A percentile compares a stretch with the other conserved stretches of the same genome.
Evolutionary conservation across 1,140 invertebrate species (phyloP).

Genomic region (Venturia canescens): DNA sequence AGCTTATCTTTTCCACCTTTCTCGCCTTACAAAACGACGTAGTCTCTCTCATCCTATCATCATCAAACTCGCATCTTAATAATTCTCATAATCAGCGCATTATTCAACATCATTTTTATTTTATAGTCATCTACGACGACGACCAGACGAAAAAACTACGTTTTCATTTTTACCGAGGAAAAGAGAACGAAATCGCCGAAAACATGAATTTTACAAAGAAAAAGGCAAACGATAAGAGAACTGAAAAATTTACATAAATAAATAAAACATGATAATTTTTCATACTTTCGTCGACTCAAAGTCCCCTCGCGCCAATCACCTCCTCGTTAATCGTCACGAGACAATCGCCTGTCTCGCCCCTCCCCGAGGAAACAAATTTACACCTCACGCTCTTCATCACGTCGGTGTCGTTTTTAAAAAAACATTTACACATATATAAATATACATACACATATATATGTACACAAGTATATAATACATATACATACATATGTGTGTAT

Average conservation of each 20-base stretch:
- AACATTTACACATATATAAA: slow-evolving; percentile 57
- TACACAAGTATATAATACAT: slow-evolving; percentile 63
- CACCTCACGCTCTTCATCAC: too few species aligned
- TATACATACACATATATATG: too few species aligned
- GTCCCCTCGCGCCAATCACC: too few species aligned
- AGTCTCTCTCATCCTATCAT: slow-evolving; percentile 54
- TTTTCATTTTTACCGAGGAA: slow-evolving; percentile 40
- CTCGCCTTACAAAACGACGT: slow-evolving; percentile 52
- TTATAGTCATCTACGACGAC: slow-evolving; percentile 49
- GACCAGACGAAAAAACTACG: slow-evolving; percentile 54
- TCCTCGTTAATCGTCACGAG: too few species aligned
- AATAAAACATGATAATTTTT: too few species aligned
- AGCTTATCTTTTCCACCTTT: slow-evolving; percentile 72
- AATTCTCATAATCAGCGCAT: slow-evolving; percentile 35
- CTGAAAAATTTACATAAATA: too few species aligned
- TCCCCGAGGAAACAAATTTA: too few species aligned
- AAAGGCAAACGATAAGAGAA: too few species aligned
- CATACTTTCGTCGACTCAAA: too few species aligned
- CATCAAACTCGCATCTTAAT: slow-evolving; percentile 23
- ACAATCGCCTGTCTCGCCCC: too few species aligned
- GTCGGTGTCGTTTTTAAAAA: too few species aligned
- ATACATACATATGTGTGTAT: too few species aligned
- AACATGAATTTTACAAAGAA: slow-evolving; percentile 34
- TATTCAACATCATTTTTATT: not conserved
- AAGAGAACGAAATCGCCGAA: not conserved